Conservation (phyloP, 2,888 invertebrate species). For the Eutolmus rufibarbis region DNA sequence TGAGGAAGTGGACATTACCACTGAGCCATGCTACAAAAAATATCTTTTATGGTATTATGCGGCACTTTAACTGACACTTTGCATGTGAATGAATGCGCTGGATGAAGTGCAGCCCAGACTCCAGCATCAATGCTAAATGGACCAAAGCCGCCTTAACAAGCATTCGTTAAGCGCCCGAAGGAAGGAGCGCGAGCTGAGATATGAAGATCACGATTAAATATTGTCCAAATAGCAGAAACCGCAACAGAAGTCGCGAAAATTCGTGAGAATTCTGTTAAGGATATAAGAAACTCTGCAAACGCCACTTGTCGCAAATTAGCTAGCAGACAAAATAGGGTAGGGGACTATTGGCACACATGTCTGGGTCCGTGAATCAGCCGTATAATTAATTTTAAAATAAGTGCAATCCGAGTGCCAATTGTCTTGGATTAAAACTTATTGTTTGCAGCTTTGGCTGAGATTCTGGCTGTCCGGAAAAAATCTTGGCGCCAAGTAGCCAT, state of each 20-base stretch:
- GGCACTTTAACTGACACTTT: conserved; percentile 38
- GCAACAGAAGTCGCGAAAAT: background rate
- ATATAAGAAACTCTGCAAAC: background rate
- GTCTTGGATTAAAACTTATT: background rate
- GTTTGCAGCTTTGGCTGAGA: background rate
- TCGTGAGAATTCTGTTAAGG: background rate
- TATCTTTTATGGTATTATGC: conserved; percentile 43
- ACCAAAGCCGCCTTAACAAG: conserved; percentile 22
- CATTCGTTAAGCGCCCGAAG: conserved; percentile 13
- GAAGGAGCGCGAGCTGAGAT: background rate
- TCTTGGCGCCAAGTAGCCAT: conserved; percentile 4
- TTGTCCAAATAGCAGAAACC: background rate
- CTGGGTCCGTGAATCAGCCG: background rate
- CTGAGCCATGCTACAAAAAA: conserved; percentile 38
- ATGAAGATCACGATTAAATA: background rate
- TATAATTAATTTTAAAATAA: background rate
- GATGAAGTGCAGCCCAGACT: conserved; percentile 6
- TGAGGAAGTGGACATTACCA: conserved; percentile 47
- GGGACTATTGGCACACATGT: background rate
- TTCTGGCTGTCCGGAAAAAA: background rate
- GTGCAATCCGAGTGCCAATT: background rate
- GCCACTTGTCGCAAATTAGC: background rate
- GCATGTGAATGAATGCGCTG: conserved; percentile 29
- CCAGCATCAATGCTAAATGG: background rate
- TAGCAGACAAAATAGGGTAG: background rate